These are phyloP conservation scores for Mya arenaria DNA, from an alignment of 1,140 invertebrate species.

Conservation along the genomic window DNA sequence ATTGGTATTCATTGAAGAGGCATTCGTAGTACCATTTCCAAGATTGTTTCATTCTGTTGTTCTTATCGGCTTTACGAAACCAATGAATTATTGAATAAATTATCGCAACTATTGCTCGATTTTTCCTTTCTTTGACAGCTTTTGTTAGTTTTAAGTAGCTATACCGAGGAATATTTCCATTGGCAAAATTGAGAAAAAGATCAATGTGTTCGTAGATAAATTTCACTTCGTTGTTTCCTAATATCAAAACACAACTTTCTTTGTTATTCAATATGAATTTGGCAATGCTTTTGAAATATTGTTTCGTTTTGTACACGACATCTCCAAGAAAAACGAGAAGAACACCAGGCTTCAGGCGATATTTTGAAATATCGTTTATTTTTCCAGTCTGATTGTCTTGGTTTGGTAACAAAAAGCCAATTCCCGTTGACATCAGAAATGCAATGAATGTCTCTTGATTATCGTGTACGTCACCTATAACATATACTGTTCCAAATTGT, in stretches of 20 bases:
- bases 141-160: background rate
- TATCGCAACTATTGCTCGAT: background rate
- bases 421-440: background rate
- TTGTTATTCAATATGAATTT: slow-evolving; percentile 2
- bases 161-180: background rate
- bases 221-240: slow-evolving; percentile 13
- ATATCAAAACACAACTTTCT: background rate
- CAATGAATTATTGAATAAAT: background rate
- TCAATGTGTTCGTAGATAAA: slow-evolving; percentile 1
- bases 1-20: background rate
- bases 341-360: background rate
- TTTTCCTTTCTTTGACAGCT: background rate
- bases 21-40: background rate
- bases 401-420: background rate
- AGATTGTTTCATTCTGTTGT: background rate
- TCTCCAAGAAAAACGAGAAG: slow-evolving; percentile 7
- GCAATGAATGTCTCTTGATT: background rate
- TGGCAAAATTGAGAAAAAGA: background rate
- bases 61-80: background rate
- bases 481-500: background rate
- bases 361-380: background rate
- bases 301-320: background rate
- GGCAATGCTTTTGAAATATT: background rate
- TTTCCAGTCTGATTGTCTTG: background rate
- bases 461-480: background rate